These are phyloP conservation scores for Noctua janthe DNA, from an alignment of 2,888 invertebrate species.

Conservation along the genomic window DNA sequence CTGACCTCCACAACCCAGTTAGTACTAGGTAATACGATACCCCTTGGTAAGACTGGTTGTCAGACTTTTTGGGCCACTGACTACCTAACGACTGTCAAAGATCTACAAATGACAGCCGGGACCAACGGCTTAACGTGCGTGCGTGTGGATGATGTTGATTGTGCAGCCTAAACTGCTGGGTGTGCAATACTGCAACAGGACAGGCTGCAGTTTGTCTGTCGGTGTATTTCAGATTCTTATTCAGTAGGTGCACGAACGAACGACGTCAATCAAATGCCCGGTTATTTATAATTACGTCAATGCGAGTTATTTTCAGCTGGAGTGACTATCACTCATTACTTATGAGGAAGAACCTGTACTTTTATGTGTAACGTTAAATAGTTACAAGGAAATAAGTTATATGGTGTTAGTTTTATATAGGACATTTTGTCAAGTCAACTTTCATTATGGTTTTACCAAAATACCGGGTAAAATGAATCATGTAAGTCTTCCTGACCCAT, in stretches of 20 bases:
- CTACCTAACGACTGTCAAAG: no score
- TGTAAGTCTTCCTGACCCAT: not conserved
- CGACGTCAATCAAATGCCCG: constrained; percentile 16
- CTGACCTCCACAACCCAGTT: no score
- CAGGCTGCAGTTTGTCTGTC: not conserved
- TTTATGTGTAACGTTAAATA: not conserved
- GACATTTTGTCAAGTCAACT: not conserved
- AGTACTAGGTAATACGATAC: no score
- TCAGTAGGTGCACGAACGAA: not conserved
- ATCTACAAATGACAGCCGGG: no score
- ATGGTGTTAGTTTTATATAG: not conserved
- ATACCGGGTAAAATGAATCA: not conserved
- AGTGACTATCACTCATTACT: not conserved
- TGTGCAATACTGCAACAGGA: not conserved
- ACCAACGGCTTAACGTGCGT: no score
- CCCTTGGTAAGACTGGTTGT: no score
- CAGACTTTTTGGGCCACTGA: no score
- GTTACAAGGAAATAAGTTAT: not conserved
- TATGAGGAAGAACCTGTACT: constrained; percentile 1
- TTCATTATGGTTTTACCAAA: not conserved
- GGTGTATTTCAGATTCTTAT: not conserved
- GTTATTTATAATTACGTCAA: constrained; percentile 26
- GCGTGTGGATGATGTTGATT: not conserved
- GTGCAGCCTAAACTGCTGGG: not conserved
- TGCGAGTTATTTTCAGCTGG: constrained; percentile 6